Evolutionary conservation across 1,140 invertebrate species (phyloP).

Genomic region (Tetramorium simillimum): DNA sequence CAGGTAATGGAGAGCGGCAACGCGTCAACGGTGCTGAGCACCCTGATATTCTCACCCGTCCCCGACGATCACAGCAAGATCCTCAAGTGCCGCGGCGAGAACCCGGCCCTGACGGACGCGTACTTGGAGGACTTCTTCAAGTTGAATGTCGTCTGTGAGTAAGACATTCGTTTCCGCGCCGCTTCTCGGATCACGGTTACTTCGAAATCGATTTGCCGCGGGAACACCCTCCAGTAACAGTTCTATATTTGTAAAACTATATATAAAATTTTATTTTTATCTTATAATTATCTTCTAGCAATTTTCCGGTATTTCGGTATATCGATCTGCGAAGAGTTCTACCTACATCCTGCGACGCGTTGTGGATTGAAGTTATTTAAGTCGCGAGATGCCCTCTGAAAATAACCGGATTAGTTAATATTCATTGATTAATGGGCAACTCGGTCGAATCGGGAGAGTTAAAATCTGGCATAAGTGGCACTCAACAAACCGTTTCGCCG

Average conservation of each 20-base stretch:
- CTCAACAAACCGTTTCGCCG: not conserved
- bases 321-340: not conserved
- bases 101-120: conserved; percentile 90
- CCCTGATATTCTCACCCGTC: conserved; percentile 91
- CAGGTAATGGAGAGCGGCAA: conserved; percentile 89
- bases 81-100: conserved; percentile 94
- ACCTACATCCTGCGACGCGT: not conserved
- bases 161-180: not conserved
- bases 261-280: not conserved
- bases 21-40: conserved; percentile 91
- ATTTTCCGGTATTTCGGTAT: not conserved
- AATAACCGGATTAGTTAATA: not conserved
- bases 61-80: conserved; percentile 93
- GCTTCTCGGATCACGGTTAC: not conserved
- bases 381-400: not conserved
- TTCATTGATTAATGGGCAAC: not conserved
- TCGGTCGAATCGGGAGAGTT: not conserved
- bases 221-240: not conserved
- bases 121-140: conserved; percentile 92
- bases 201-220: not conserved
- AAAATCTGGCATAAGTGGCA: not conserved
- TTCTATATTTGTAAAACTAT: not conserved
- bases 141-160: conserved; percentile 95
- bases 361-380: not conserved
- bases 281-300: not conserved